These are phyloP conservation scores for Chaenogobius annularis DNA, from an alignment of 2,113 vertebrate species.

Conservation along the genomic window DNA sequence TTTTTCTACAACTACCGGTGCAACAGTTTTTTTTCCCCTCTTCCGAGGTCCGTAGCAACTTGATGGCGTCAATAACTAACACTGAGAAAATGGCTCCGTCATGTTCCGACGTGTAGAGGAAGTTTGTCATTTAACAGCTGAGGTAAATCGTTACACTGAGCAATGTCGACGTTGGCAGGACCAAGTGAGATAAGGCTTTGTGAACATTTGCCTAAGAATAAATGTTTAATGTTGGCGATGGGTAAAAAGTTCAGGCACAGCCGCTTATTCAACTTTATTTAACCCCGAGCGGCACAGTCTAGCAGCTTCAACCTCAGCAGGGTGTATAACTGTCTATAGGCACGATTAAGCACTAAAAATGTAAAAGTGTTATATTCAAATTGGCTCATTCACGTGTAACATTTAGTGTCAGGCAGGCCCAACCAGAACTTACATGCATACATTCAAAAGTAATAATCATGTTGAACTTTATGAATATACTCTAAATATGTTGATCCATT, in stretches of 20 bases:
- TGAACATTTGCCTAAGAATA: background rate
- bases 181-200: background rate
- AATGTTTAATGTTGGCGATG: background rate
- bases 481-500: too few species aligned
- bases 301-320: background rate
- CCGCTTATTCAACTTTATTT: background rate
- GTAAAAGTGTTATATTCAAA: background rate
- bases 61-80: background rate
- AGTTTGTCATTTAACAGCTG: too few species aligned
- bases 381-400: background rate
- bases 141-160: background rate
- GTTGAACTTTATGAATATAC: too few species aligned
- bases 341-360: background rate
- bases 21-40: background rate
- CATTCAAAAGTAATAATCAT: too few species aligned
- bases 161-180: background rate
- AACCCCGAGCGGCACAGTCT: background rate
- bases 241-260: background rate
- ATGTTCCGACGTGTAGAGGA: too few species aligned
- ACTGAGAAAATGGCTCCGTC: too few species aligned
- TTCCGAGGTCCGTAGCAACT: background rate
- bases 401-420: background rate
- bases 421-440: too few species aligned
- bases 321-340: background rate
- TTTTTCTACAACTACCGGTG: background rate